phyloP scores from a whole-genome alignment of 2,113 vertebrate genomes.

The Ornithorhynchus anatinus region DNA sequence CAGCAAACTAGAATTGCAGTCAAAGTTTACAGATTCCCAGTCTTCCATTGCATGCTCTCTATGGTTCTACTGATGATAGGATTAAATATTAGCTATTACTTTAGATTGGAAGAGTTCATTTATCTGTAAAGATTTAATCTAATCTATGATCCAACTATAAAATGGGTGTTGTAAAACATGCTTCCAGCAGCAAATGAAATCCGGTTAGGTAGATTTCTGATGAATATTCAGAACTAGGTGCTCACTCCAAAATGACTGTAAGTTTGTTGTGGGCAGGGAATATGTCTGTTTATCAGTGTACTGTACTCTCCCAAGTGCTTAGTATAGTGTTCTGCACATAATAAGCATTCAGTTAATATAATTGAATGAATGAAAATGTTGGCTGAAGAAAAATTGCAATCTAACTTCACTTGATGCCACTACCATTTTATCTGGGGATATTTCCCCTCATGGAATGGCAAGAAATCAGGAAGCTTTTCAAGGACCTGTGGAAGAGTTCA shows the following conservation, averaged over 20 bases:
- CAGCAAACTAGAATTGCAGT: constrained; percentile 11
- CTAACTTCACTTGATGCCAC: too few relatives aligned
- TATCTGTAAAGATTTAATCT: constrained; percentile 50
- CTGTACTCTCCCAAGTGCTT: too few relatives aligned
- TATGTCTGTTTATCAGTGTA: too few relatives aligned
- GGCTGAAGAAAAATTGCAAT: background rate
- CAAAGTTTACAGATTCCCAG: constrained; percentile 26
- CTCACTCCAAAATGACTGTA: constrained; percentile 12
- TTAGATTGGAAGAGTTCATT: constrained; percentile 55
- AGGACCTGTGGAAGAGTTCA: too few relatives aligned
- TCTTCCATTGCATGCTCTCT: background rate
- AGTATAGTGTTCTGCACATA: too few relatives aligned
- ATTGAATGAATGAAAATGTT: too few relatives aligned
- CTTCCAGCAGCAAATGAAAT: constrained; percentile 3
- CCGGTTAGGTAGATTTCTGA: constrained; percentile 1
- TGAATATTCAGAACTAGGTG: background rate
- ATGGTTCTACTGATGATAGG: constrained; percentile 14
- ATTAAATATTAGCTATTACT: constrained; percentile 47
- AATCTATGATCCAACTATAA: background rate
- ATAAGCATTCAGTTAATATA: too few relatives aligned
- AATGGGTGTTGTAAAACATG: constrained; percentile 18
- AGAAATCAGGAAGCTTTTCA: too few relatives aligned
- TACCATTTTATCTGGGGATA: too few relatives aligned
- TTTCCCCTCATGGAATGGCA: too few relatives aligned
- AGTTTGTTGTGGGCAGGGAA: too few relatives aligned